Evolutionary conservation across 2,888 invertebrate genomes (phyloP).

Genomic region (Cybosia mesomella): DNA sequence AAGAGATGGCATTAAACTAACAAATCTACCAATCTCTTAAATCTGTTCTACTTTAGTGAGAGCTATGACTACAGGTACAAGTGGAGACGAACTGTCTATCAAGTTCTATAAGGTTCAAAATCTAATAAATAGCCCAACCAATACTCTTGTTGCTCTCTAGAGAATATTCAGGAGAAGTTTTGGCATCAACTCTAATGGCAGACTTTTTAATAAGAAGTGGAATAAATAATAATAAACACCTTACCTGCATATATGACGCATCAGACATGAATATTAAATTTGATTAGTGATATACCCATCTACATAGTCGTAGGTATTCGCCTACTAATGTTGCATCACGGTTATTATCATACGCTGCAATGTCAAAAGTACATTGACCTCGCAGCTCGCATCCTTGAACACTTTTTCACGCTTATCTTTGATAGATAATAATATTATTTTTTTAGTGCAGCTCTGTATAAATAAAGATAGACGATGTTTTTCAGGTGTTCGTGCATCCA

Average conservation of each 20-base stretch:
- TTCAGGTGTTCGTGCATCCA: constrained; percentile 33
- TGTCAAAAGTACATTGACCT: constrained; percentile 81
- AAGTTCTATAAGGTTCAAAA: background rate
- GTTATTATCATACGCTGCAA: constrained; percentile 71
- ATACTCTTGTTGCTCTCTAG: background rate
- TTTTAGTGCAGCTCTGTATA: constrained; percentile 47
- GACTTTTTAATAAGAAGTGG: background rate
- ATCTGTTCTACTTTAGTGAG: background rate
- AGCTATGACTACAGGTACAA: background rate
- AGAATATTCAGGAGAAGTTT: background rate
- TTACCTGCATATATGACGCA: background rate
- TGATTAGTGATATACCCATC: constrained; percentile 36
- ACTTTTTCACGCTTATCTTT: constrained; percentile 67
- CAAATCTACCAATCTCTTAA: background rate
- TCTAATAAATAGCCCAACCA: background rate
- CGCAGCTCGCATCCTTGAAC: constrained; percentile 75
- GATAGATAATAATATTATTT: constrained; percentile 75
- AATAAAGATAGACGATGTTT: constrained; percentile 49
- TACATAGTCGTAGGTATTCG: constrained; percentile 45
- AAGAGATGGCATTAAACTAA: background rate
- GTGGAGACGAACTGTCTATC: background rate
- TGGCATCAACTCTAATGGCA: background rate
- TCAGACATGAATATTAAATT: constrained; percentile 20
- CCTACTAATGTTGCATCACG: constrained; percentile 66
- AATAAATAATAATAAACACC: background rate